Conservation (phyloP, 2,113 vertebrate genomes). For the Gnathonemus longibarbis region DNA sequence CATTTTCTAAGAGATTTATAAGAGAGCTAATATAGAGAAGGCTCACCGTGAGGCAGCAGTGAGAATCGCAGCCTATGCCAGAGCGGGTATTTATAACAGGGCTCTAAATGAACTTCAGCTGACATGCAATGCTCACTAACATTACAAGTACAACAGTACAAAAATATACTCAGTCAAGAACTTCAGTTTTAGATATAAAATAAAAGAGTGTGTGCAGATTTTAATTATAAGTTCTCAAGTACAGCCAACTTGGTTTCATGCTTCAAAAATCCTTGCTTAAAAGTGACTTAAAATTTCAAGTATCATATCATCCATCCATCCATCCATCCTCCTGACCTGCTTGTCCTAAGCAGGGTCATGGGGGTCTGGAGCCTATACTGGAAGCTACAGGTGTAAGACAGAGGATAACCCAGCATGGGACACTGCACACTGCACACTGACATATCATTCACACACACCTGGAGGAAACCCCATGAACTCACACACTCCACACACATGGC, state of each 20-base stretch:
- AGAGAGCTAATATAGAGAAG: conserved; percentile 22
- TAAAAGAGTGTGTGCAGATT: background rate
- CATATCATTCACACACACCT: background rate
- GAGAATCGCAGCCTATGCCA: conserved; percentile 26
- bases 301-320: background rate
- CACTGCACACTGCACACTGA: background rate
- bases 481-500: background rate
- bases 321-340: background rate
- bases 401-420: background rate
- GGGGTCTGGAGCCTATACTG: background rate
- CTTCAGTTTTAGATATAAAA: background rate
- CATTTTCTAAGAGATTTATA: conserved; percentile 49
- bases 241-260: background rate
- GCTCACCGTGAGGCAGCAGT: conserved; percentile 22
- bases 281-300: conserved; percentile 17
- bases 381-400: background rate
- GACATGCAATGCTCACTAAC: conserved; percentile 4
- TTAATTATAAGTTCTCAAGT: background rate
- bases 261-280: background rate
- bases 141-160: background rate
- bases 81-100: conserved; percentile 18
- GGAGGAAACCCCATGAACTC: background rate
- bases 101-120: conserved; percentile 15
- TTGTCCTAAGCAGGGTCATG: background rate
- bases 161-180: background rate